These are phyloP conservation scores for Scolanthus callimorphus DNA, from an alignment of 92 coral and sea anemone species.

Conservation along the genomic window DNA sequence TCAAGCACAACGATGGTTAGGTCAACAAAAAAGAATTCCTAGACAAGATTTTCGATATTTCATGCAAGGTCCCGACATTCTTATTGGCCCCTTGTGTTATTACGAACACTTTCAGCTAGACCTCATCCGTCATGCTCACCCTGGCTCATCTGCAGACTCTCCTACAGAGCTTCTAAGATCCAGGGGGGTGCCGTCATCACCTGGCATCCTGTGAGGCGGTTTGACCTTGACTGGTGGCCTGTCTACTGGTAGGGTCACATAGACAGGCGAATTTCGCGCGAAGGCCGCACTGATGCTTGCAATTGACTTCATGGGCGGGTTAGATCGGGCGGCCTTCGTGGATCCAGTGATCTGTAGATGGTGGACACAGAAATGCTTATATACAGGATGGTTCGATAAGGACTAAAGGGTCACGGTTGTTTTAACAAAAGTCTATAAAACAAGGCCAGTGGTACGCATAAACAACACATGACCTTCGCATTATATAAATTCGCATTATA, in stretches of 20 bases:
- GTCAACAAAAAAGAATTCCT: background rate
- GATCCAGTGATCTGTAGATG: too few relatives aligned
- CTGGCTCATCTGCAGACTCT: conserved; percentile 15
- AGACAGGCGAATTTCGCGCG: conserved; percentile 64
- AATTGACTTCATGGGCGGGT: conserved; percentile 10
- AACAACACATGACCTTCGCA: too few relatives aligned
- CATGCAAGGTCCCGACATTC: background rate
- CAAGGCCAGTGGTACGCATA: too few relatives aligned
- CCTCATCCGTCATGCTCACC: too few relatives aligned
- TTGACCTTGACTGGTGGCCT: conserved; percentile 37
- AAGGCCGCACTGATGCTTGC: conserved; percentile 12
- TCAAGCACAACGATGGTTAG: background rate
- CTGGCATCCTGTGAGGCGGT: conserved; percentile 1
- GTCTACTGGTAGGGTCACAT: conserved; percentile 61
- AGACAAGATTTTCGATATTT: background rate
- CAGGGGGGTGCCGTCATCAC: background rate
- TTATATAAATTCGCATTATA: too few relatives aligned
- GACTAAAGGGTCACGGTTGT: too few relatives aligned
- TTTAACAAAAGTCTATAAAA: too few relatives aligned
- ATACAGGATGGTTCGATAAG: too few relatives aligned
- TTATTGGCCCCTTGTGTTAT: too few relatives aligned
- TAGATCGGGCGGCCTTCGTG: too few relatives aligned
- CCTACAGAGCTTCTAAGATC: background rate
- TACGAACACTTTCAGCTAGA: too few relatives aligned
- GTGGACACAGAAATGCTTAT: too few relatives aligned